Percentiles rank a stretch among this genome's conserved stretches.
Conservation (phyloP, 2,888 invertebrate genomes). For the Ophioninae sp. region DNA sequence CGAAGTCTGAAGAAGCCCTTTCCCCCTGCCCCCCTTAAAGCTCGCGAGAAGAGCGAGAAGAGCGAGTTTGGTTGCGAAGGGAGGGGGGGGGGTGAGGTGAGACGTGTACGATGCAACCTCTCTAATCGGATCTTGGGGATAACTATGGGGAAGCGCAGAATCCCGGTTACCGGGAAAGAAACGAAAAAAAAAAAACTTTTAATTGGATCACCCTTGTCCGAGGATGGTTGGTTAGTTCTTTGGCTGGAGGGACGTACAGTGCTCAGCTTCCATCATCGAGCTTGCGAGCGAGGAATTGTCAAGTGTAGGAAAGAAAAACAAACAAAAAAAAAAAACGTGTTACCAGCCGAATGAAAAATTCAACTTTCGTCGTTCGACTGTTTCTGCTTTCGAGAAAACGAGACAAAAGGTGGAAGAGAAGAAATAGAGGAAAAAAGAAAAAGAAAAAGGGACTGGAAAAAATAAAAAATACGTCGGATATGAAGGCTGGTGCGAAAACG, state of each 20-base stretch:
- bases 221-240: background rate
- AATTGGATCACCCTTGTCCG: constrained; percentile 2
- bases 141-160: background rate
- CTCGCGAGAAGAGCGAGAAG: too few species aligned
- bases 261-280: background rate
- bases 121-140: background rate
- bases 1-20: background rate
- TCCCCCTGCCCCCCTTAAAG: too few species aligned
- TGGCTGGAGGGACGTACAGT: background rate
- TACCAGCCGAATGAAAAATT: background rate
- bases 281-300: background rate
- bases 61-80: background rate
- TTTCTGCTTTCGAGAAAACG: background rate
- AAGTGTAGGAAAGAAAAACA: background rate
- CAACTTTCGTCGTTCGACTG: background rate
- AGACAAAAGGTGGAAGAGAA: too few species aligned
- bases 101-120: background rate
- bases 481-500: too few species aligned
- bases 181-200: background rate
- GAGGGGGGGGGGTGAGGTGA: background rate
- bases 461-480: too few species aligned
- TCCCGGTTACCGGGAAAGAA: background rate
- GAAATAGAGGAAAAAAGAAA: too few species aligned
- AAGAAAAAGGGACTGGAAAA: too few species aligned
- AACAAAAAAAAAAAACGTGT: background rate